Evolutionary conservation across 1,140 invertebrate species (phyloP).

Genomic region (Papilio helenus): DNA sequence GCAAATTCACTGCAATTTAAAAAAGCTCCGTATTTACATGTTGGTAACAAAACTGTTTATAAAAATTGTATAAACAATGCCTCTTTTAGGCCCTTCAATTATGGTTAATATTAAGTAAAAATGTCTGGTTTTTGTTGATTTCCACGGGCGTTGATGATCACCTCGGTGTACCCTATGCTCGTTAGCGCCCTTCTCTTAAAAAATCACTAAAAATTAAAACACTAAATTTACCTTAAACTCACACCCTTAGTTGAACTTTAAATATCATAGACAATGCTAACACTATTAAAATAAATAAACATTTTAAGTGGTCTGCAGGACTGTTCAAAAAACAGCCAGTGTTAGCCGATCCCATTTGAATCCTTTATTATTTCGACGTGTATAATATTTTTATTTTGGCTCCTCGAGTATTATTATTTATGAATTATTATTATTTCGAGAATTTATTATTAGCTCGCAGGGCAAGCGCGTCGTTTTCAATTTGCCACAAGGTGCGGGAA

Average conservation of each 20-base stretch:
- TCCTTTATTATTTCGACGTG: conserved; percentile 82
- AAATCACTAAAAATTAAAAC: no score
- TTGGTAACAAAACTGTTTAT: neutral
- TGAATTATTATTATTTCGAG: conserved; percentile 82
- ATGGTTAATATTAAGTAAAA: neutral
- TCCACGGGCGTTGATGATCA: no score
- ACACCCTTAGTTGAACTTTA: no score
- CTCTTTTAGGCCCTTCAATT: neutral
- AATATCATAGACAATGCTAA: neutral
- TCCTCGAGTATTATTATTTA: conserved; percentile 80
- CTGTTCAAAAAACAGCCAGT: conserved; percentile 55
- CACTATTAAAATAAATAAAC: conserved; percentile 14
- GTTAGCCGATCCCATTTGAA: conserved; percentile 59
- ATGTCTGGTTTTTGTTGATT: neutral
- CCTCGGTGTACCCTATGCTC: no score
- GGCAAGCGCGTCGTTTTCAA: conserved; percentile 79
- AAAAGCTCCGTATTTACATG: neutral
- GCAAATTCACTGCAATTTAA: neutral
- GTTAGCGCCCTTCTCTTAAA: no score
- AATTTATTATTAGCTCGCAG: conserved; percentile 78
- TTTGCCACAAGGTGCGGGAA: conserved; percentile 75
- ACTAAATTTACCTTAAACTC: no score
- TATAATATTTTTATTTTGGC: conserved; percentile 80
- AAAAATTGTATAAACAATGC: neutral
- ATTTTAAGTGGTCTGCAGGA: neutral